phyloP scores from a whole-genome alignment of 2,113 vertebrate genomes.

The Engraulis encrasicolus region DNA sequence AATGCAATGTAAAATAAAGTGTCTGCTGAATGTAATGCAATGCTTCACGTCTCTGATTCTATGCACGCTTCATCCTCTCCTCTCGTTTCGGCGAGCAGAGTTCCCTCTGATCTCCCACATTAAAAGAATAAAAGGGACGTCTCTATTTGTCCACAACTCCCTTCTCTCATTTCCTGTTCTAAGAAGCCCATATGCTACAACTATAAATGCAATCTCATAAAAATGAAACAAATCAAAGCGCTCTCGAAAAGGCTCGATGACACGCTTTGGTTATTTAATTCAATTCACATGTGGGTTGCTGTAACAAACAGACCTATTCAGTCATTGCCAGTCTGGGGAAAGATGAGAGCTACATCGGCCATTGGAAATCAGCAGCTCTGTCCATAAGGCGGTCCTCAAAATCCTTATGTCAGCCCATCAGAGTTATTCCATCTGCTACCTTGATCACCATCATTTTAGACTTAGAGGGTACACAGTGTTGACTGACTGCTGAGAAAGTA shows the following conservation, averaged over 20 bases:
- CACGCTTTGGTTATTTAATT: conserved; percentile 39
- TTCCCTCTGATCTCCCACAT: not conserved
- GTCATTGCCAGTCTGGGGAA: not conserved
- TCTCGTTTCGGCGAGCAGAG: too few species aligned
- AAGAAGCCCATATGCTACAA: not conserved
- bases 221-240: not conserved
- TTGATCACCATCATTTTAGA: not conserved
- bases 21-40: too few species aligned
- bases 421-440: not conserved
- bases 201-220: conserved; percentile 24
- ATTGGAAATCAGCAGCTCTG: not conserved
- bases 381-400: not conserved
- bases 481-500: too few species aligned
- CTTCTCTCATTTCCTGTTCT: conserved; percentile 31
- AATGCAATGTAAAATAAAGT: too few species aligned
- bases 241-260: not conserved
- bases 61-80: too few species aligned
- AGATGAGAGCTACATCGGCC: not conserved
- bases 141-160: conserved; percentile 25
- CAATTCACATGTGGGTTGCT: conserved; percentile 28
- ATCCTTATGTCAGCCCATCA: not conserved
- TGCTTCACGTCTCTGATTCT: too few species aligned
- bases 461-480: too few species aligned
- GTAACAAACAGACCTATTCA: conserved; percentile 2
- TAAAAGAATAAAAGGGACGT: not conserved